Evolutionary conservation across 2,797 vertebrate species (phyloP), one percentile per base, ranked within the genome.

Genomic region (Linurgus olivaceus): DNA sequence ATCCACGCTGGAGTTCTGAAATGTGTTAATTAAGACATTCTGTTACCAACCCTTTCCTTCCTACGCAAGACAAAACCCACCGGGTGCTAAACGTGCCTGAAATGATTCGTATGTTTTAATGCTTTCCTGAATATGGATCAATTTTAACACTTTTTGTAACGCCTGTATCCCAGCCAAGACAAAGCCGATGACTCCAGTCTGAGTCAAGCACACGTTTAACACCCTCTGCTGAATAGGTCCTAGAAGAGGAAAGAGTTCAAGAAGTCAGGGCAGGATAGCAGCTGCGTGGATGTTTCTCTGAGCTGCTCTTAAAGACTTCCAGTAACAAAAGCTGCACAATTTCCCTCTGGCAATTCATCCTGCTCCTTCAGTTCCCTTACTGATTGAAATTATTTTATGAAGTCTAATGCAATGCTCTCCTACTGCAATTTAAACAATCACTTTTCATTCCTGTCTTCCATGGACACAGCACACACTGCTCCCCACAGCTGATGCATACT

Each of bases 1-100:
- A 89, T 87, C 92, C 90, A 87, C 75, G 7, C 35, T 54, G 71
- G 86, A 94, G 86, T 40, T 96, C 63, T 93, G 88, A 94, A 92
- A 94, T 35, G 86, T 96, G 94, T 92, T 96, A 91, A 87, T 93
- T 63, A 83, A 96, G 92, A 92, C 90, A 89, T 93, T 96, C 86
- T 94, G 92, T 87, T 93, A 83, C 67, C 77, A 96, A 26, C 63
- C 74, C 77, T 80, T 92, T 87, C 84, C 93, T 91, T 95, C 95
- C 94, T 89, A 95, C 24, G 2, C 92, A 71, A 87, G 80, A 81
- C 93, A 96, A 95, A 95, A 89, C 90, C 92, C 77, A 86, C 67
- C 0, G n/a, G 75, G 81, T 94, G 91, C 76, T 71, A 92, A 90
- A 95, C 4, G 10, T 86, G 88, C 71, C 88, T 96, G 90, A 88